These are phyloP conservation scores for Philotrypesis tridentata DNA, from an alignment of 1,140 invertebrate genomes.

Conservation along the genomic window DNA sequence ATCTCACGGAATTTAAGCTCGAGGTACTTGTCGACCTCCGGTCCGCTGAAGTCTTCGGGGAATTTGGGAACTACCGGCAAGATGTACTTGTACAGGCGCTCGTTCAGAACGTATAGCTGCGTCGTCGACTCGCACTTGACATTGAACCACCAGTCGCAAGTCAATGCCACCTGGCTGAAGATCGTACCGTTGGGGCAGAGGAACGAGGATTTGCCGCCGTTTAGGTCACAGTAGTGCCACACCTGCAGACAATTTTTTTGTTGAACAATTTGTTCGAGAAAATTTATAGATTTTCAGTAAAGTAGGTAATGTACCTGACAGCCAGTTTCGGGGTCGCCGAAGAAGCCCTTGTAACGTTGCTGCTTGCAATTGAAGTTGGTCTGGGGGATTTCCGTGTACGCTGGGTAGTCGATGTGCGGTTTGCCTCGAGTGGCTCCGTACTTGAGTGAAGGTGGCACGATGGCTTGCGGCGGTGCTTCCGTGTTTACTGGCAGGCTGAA, in stretches of 20 bases:
- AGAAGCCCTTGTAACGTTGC: conserved; percentile 92
- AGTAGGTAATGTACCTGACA: conserved; percentile 79
- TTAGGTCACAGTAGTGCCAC: conserved; percentile 94
- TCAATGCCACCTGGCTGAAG: conserved; percentile 89
- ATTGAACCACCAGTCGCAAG: conserved; percentile 96
- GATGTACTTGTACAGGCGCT: conserved; percentile 90
- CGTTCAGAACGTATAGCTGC: conserved; percentile 90
- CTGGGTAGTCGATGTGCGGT: conserved; percentile 89
- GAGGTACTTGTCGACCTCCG: conserved; percentile 88
- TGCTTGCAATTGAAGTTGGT: conserved; percentile 88
- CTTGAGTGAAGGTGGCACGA: conserved; percentile 59
- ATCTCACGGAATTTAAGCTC: conserved; percentile 88
- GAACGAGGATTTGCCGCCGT: conserved; percentile 92
- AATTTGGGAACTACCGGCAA: conserved; percentile 88
- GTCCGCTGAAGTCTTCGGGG: conserved; percentile 89
- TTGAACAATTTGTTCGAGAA: background rate
- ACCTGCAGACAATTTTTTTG: conserved; percentile 74
- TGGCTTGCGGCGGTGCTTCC: conserved; percentile 50
- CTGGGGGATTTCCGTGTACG: conserved; percentile 82
- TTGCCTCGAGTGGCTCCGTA: conserved; percentile 82
- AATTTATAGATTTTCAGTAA: background rate
- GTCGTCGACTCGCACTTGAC: conserved; percentile 87
- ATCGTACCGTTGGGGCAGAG: conserved; percentile 93
- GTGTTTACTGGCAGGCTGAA: conserved; percentile 53
- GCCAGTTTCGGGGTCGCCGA: conserved; percentile 88